Evolutionary conservation across 2,797 vertebrate genomes (phyloP).

Genomic region (Xenops minutus): DNA sequence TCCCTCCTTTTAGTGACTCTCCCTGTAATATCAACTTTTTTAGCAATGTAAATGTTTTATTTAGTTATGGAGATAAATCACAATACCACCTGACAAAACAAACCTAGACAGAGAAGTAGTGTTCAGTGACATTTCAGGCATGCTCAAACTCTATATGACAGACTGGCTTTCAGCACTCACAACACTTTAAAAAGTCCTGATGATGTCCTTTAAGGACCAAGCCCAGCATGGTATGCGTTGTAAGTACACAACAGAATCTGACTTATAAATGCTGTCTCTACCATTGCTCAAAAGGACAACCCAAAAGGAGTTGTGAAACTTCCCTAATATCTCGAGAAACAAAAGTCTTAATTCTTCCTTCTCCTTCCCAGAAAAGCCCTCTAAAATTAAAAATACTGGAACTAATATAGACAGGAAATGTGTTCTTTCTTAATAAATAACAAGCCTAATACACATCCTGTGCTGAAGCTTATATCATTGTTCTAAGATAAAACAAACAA

Average conservation of each 20-base stretch:
- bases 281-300: neutral
- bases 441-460: neutral
- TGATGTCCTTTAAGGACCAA: neutral
- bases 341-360: neutral
- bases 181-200: neutral
- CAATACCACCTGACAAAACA: neutral
- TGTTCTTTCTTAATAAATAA: neutral
- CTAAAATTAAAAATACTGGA: neutral
- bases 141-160: neutral
- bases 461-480: neutral
- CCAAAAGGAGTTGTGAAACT: neutral
- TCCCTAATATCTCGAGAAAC: neutral
- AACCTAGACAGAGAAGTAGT: neutral
- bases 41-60: neutral
- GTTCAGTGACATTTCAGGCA: neutral
- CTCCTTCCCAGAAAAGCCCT: neutral
- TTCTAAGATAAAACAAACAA: neutral
- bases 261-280: neutral
- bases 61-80: neutral
- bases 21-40: neutral
- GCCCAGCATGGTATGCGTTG: too few relatives aligned
- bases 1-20: neutral
- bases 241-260: rapidly evolving
- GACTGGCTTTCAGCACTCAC: neutral
- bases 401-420: neutral